These are phyloP conservation scores for Pinna nobilis DNA, from an alignment of 1,140 invertebrate genomes.

Conservation along the genomic window DNA sequence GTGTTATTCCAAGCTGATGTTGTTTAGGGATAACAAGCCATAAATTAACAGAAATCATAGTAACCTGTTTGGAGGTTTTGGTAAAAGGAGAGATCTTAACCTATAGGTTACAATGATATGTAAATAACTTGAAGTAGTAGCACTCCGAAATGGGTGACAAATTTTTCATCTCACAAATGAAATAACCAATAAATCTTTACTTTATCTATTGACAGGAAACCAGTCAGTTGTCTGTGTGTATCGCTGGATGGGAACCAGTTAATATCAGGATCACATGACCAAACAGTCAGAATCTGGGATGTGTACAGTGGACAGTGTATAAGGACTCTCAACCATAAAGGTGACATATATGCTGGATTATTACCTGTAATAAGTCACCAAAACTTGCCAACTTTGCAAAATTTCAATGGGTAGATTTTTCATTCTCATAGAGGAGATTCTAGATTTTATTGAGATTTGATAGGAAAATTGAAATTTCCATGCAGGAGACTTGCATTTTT, in stretches of 20 bases:
- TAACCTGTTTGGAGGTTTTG: too few relatives aligned
- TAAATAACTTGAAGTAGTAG: background rate
- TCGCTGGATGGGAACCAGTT: slow-evolving; percentile 82
- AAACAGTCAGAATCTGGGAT: slow-evolving; percentile 86
- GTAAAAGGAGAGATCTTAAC: too few relatives aligned
- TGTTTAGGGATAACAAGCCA: too few relatives aligned
- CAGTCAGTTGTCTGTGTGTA: slow-evolving; percentile 82
- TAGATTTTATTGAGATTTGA: too few relatives aligned
- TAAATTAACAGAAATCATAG: too few relatives aligned
- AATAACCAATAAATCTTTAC: background rate
- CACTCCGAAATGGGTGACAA: background rate
- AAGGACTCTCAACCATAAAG: slow-evolving; percentile 82
- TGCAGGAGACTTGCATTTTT: background rate
- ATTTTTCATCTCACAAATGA: too few relatives aligned
- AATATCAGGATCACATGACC: slow-evolving; percentile 85
- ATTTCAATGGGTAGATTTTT: background rate
- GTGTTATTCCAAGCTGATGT: too few relatives aligned
- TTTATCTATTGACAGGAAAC: slow-evolving; percentile 77
- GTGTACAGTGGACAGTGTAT: slow-evolving; percentile 83
- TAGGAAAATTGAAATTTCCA: too few relatives aligned
- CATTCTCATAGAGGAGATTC: too few relatives aligned
- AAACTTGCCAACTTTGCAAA: too few relatives aligned
- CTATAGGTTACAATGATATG: background rate
- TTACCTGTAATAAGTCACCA: background rate
- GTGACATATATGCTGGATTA: slow-evolving; percentile 38